A percentile compares a stretch with the other conserved stretches of the same genome.
phyloP scores from a whole-genome alignment of 2,113 vertebrate genomes.

The Mobula hypostoma region DNA sequence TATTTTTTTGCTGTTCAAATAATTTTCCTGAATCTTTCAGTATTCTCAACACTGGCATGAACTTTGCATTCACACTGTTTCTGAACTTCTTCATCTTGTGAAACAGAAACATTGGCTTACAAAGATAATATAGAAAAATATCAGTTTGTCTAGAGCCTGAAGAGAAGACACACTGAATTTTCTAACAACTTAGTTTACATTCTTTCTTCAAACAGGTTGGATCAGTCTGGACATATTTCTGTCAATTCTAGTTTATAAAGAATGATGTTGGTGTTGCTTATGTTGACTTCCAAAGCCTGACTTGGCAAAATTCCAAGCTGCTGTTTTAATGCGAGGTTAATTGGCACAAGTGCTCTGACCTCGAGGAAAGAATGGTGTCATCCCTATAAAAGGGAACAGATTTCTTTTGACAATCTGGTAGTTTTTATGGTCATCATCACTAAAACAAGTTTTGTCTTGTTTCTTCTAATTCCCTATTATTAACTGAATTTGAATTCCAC shows the following conservation, averaged over 20 bases:
- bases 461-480: not conserved
- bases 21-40: not conserved
- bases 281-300: not conserved
- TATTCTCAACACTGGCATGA: not conserved
- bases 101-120: not conserved
- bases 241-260: not conserved
- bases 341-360: not conserved
- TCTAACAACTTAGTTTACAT: not conserved
- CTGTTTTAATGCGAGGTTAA: not conserved
- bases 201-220: not conserved
- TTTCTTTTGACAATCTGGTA: too few species aligned
- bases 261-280: not conserved
- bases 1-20: not conserved
- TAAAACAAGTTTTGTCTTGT: not conserved
- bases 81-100: not conserved
- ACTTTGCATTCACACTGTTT: not conserved
- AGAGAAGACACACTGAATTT: not conserved
- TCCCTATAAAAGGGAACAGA: too few species aligned
- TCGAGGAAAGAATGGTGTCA: not conserved
- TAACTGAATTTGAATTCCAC: too few species aligned
- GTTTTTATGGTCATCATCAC: not conserved
- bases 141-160: not conserved
- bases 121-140: not conserved
- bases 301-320: not conserved
- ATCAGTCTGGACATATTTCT: not conserved